Percentiles rank a stretch among this genome's conserved stretches.
Evolutionary conservation across 2,888 invertebrate species (phyloP).

Genomic region (Erebia palarica): DNA sequence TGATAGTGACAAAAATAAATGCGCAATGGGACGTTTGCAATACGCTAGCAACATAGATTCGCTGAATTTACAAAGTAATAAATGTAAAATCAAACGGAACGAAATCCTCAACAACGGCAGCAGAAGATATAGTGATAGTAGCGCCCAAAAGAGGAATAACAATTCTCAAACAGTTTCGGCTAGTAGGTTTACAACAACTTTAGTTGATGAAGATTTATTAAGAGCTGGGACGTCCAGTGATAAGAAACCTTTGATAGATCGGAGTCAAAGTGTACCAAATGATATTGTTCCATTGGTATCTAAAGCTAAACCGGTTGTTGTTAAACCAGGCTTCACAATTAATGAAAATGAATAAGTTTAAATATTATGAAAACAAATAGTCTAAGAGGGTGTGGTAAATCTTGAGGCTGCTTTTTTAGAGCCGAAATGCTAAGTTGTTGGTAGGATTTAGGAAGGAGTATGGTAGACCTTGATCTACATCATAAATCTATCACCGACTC

Average conservation of each 20-base stretch:
- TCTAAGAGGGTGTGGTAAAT: neutral
- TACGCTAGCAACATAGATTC: constrained; percentile 57
- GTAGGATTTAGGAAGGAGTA: too few species aligned
- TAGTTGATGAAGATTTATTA: constrained; percentile 64
- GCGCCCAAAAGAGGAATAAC: constrained; percentile 61
- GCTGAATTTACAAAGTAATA: constrained; percentile 57
- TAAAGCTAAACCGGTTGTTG: constrained; percentile 59
- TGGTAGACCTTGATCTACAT: too few species aligned
- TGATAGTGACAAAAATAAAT: constrained; percentile 62
- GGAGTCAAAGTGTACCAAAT: constrained; percentile 39
- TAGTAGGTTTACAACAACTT: constrained; percentile 72
- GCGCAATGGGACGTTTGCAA: constrained; percentile 52
- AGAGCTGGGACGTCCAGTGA: constrained; percentile 56
- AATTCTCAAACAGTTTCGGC: constrained; percentile 51
- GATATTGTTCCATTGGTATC: constrained; percentile 56
- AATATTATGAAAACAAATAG: neutral
- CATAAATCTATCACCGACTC: too few species aligned
- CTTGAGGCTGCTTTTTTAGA: neutral
- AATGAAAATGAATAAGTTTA: constrained; percentile 47
- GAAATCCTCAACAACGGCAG: constrained; percentile 68
- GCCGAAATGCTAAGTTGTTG: neutral
- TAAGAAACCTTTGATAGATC: constrained; percentile 46
- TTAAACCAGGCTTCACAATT: constrained; percentile 70
- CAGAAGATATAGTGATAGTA: constrained; percentile 70
- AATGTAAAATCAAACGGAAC: constrained; percentile 51